Conservation (phyloP, 2,888 invertebrate genomes). For the Trachelus stipa region DNA sequence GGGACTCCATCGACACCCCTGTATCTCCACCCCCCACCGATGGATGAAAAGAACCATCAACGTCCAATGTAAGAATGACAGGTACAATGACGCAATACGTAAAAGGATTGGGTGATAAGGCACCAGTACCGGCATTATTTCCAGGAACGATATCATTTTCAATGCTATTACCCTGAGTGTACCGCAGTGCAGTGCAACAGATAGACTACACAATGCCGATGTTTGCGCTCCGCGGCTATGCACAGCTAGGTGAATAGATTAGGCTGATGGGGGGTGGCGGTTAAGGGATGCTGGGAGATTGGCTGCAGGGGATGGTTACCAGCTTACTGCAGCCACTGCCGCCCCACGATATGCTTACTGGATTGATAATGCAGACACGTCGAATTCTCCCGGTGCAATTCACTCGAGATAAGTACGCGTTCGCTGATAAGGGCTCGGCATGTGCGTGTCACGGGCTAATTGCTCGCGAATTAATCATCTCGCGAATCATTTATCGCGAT, state of each 20-base stretch:
- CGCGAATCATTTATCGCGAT: not conserved
- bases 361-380: conserved; percentile 51
- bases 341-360: conserved; percentile 52
- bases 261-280: conserved; percentile 44
- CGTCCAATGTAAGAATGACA: not conserved
- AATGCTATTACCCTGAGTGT: conserved; percentile 48
- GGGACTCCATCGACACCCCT: not conserved
- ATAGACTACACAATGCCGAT: conserved; percentile 54
- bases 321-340: conserved; percentile 39
- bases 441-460: conserved; percentile 31
- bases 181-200: conserved; percentile 48
- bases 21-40: too few species aligned
- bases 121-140: not conserved
- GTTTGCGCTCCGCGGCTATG: conserved; percentile 43
- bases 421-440: not conserved
- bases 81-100: not conserved
- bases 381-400: not conserved
- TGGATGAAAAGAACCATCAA: not conserved
- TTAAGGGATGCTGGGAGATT: conserved; percentile 26
- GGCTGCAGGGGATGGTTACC: conserved; percentile 36
- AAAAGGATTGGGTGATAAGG: not conserved
- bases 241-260: conserved; percentile 49
- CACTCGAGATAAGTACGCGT: not conserved
- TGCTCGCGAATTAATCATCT: conserved; percentile 49
- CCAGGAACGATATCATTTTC: conserved; percentile 50